Evolutionary conservation across 2,113 vertebrate genomes (phyloP).

Genomic region (Oncorhynchus tshawytscha): DNA sequence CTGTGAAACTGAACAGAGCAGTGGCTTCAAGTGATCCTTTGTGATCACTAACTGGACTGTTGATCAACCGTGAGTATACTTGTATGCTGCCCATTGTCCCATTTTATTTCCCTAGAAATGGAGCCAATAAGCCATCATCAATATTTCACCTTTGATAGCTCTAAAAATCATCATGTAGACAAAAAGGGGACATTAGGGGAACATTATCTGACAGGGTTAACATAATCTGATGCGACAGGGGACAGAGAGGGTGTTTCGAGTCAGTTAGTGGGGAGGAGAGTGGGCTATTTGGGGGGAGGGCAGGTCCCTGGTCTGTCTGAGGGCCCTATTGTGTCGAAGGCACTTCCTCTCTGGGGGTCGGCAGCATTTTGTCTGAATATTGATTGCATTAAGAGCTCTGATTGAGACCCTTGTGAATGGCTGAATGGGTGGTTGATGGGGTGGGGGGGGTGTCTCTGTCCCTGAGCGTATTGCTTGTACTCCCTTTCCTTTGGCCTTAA

Average conservation of each 20-base stretch:
- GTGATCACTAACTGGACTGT: constrained; percentile 23
- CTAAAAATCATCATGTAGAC: no score
- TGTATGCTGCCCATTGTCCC: constrained; percentile 1
- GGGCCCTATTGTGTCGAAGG: constrained; percentile 34
- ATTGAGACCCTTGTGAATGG: constrained; percentile 41
- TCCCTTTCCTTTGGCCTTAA: neutral
- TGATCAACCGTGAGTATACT: constrained; percentile 21
- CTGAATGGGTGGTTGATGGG: constrained; percentile 32
- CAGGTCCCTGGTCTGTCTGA: constrained; percentile 28
- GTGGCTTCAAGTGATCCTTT: constrained; percentile 33
- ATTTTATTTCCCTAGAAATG: neutral
- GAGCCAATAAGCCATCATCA: no score
- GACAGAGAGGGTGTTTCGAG: neutral
- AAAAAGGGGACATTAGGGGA: neutral
- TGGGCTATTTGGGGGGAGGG: neutral
- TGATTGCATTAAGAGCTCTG: constrained; percentile 60
- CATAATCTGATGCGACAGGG: neutral
- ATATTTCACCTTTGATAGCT: no score
- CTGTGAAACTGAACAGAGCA: constrained; percentile 29
- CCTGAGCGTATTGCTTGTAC: constrained; percentile 17
- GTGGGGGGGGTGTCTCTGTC: constrained; percentile 10
- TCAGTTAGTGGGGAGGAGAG: neutral
- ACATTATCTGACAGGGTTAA: no score
- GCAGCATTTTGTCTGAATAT: constrained; percentile 49
- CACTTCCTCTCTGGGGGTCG: constrained; percentile 46